Conservation (phyloP, 2,797 vertebrate genomes). For the Lophotriccus pileatus region DNA sequence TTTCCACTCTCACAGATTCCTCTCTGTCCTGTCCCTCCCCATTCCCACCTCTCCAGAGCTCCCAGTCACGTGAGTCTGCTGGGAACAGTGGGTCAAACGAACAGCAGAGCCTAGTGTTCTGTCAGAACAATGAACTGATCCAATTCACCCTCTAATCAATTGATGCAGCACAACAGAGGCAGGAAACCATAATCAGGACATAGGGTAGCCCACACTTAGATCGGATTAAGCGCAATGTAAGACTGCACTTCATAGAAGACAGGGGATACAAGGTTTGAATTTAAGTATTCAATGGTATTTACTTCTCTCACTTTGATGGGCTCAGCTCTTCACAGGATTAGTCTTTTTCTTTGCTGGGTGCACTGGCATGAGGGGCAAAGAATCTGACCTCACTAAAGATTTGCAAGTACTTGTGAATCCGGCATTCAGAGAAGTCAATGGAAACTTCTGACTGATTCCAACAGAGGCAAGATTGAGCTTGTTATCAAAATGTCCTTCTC, state of each 20-base stretch:
- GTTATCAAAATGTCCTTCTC: background rate
- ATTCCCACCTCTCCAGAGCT: background rate
- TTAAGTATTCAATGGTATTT: background rate
- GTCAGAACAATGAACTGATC: background rate
- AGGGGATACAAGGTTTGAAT: background rate
- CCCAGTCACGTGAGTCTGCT: background rate
- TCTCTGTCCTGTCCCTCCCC: background rate
- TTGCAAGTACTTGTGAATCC: constrained; percentile 6
- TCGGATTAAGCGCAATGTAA: background rate
- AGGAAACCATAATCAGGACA: background rate
- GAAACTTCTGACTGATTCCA: constrained; percentile 16
- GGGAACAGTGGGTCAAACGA: background rate
- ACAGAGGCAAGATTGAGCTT: background rate
- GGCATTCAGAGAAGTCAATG: background rate
- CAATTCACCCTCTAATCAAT: background rate
- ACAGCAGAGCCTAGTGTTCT: background rate
- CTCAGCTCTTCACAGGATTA: background rate
- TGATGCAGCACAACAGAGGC: background rate
- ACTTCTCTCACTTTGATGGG: background rate
- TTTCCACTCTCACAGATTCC: background rate
- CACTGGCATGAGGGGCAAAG: background rate
- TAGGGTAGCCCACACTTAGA: background rate
- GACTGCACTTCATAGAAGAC: background rate
- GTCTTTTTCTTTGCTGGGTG: background rate
- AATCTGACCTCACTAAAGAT: constrained; percentile 1